Evolutionary conservation across 2,113 vertebrate species (phyloP), one percentile per base, ranked within the genome.

Genomic region (Vidua chalybeata): DNA sequence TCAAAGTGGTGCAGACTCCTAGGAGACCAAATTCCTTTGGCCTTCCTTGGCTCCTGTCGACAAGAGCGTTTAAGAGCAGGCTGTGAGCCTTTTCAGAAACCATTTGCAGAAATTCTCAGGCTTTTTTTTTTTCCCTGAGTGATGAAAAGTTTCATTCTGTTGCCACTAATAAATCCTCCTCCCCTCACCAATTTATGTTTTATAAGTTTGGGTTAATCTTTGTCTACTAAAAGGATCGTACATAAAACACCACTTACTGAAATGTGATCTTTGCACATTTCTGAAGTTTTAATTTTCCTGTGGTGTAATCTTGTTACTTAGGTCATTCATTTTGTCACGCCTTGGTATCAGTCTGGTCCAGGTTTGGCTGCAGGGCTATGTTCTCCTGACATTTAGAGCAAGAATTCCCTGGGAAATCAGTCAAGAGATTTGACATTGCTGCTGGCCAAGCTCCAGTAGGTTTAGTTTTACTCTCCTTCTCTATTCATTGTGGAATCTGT

Each of bases 331-430:
- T 95, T 97, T 96, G 95, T 95, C 97, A 97, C 76, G 95, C 90
- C 93, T 87, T 74, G 54, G 64, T 96, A 96, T 92, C 96, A 88
- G 76, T 39, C 27, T 41, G 88, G 92, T 91, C 93, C 94, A 92
- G 95, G 82, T 89, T 94, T 97, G 96, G 90, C 97, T 90, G 83
- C 76, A 49, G 88, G 95, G 95, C 93, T 96, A 73, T 93, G 83
- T 97, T 97, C 94, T 90, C 94, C 96, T 98, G 98, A 98, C 97
- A 98, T 98, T 98, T 98, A 97, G 94, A 97, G 82, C 97, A 98
- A 97, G 97, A 98, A 98, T 97, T 98, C 97, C 97, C 97, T 97
- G 97, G 97, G 97, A 98, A 98, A 98, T 98, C 91, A 97, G 97
- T 98, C 98, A 98, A 98, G 96, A 97, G 97, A 97, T 97, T 95